These are phyloP conservation scores for Microplitis deprimator DNA, from an alignment of 2,888 invertebrate species.

Conservation along the genomic window DNA sequence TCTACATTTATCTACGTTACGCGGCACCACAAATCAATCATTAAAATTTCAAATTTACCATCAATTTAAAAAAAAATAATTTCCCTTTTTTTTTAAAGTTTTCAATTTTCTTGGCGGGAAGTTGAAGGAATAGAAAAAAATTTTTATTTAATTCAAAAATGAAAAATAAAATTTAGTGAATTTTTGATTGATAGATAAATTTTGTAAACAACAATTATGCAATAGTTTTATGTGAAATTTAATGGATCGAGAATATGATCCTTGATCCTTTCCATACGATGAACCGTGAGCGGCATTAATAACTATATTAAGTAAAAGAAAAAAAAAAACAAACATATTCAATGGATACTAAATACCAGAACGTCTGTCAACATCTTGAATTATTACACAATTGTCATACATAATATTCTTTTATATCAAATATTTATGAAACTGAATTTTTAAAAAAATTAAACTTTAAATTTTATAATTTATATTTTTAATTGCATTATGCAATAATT, in stretches of 20 bases:
- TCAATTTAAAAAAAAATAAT: neutral
- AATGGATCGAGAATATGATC: slow-evolving; percentile 39
- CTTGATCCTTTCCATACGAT: slow-evolving; percentile 58
- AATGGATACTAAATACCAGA: slow-evolving; percentile 21
- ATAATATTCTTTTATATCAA: slow-evolving; percentile 2
- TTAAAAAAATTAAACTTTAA: too few relatives aligned
- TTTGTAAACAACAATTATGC: too few relatives aligned
- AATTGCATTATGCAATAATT: too few relatives aligned
- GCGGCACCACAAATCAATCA: slow-evolving; percentile 58
- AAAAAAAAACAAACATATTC: slow-evolving; percentile 13
- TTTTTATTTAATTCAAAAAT: too few relatives aligned
- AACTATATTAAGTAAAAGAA: slow-evolving; percentile 27
- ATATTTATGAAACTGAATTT: neutral
- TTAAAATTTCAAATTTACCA: neutral
- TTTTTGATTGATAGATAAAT: too few relatives aligned
- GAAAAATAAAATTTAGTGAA: too few relatives aligned
- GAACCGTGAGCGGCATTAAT: slow-evolving; percentile 53
- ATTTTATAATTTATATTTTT: too few relatives aligned
- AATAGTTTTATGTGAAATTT: neutral
- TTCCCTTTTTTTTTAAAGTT: too few relatives aligned
- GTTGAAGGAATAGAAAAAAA: too few relatives aligned
- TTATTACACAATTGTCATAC: slow-evolving; percentile 9
- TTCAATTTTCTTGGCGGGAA: too few relatives aligned
- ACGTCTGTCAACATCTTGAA: neutral
- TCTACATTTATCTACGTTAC: slow-evolving; percentile 51